phyloP scores from a whole-genome alignment of 2,113 vertebrate genomes.

The Epinephelus lanceolatus region DNA sequence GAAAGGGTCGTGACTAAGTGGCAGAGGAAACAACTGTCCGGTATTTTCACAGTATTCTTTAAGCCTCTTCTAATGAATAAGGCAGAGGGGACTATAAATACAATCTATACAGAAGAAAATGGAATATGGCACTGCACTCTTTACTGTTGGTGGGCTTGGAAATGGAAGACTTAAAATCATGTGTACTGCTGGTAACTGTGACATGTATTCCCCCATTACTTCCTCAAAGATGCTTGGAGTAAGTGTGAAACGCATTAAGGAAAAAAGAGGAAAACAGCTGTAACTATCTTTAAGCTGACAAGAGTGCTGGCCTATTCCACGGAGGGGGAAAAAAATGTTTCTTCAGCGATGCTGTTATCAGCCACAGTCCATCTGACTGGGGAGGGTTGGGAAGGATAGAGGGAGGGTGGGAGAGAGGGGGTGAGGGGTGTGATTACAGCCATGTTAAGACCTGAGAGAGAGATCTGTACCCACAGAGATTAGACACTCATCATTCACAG shows the following conservation, averaged over 20 bases:
- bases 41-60: conserved; percentile 49
- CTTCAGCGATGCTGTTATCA: conserved; percentile 68
- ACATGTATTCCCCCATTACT: conserved; percentile 66
- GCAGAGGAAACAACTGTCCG: conserved; percentile 48
- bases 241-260: conserved; percentile 64
- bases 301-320: conserved; percentile 61
- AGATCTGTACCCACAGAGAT: conserved; percentile 81
- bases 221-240: conserved; percentile 45
- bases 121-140: conserved; percentile 15
- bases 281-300: conserved; percentile 72
- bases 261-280: conserved; percentile 70
- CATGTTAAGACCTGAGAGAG: conserved; percentile 81
- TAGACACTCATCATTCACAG: conserved; percentile 81
- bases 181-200: conserved; percentile 49
- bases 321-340: conserved; percentile 35
- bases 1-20: conserved; percentile 68
- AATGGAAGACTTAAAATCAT: conserved; percentile 49
- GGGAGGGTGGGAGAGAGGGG: background rate
- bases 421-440: conserved; percentile 74
- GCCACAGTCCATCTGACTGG: conserved; percentile 73
- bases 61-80: conserved; percentile 44
- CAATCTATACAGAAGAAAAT: conserved; percentile 29
- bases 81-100: conserved; percentile 41
- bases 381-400: conserved; percentile 28
- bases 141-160: conserved; percentile 28